Evolutionary conservation across 2,797 vertebrate genomes (phyloP), one percentile per base, ranked within the genome.

Genomic region (Halcyon smyrnensis): DNA sequence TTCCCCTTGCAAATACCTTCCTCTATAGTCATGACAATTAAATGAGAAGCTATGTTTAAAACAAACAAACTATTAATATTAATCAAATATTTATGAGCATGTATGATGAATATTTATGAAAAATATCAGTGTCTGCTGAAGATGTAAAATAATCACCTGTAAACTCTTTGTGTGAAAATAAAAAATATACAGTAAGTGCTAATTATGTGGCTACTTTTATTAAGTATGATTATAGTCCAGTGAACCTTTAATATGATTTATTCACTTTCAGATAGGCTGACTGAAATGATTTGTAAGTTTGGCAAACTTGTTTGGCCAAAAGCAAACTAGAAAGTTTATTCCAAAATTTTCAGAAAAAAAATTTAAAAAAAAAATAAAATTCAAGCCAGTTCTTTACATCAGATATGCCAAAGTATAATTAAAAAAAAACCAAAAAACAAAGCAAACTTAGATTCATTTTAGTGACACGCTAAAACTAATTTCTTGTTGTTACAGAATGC

Each of bases 11-110:
- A 68, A 88, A 80, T 71, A 60, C 25, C 27, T 89, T 93, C 18
- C 41, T 89, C 53, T 84, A 71, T 68, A 92, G 64, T 78, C 64
- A 71, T 30, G 89, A 89, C 65, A 93, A 69, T 21, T 64, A 71
- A 96, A 68, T 54, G 23, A 75, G 91, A 91, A 83, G 7, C 41
- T 83, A 20, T 65, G 82, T 71, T 93, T 83, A 74, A 93, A 89
- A 85, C 39, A 96, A 95, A 79, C 74, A 93, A 93, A 77, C 78
- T 90, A 89, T 97, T 94, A 96, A 84, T 94, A 85, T 57, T 92
- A 91, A 93, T 92, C 57, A 96, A 92, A 87, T 94, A 93, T 92
- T 87, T 83, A 95, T 95, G 50, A 94, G 43, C 11, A 46, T 24
- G 12, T 57, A 54, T n/a, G 30, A 93, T 96, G 50, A 96, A 96